phyloP scores from a whole-genome alignment of 2,797 vertebrate species.

The Parauchenoglanis ngamensis region DNA sequence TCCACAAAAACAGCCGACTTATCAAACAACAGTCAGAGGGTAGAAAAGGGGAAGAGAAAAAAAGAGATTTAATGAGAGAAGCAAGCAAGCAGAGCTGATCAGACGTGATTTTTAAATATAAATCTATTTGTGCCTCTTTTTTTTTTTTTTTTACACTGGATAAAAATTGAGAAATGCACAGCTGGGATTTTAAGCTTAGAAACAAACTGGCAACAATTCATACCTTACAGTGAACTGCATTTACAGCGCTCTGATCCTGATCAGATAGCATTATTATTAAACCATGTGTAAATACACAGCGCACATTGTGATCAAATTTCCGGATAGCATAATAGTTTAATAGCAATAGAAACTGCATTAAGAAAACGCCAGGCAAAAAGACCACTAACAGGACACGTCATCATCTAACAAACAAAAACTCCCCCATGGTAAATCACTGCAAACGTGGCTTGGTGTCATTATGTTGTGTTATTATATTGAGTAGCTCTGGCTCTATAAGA shows the following conservation, averaged over 20 bases:
- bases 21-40: conserved; percentile 36
- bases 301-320: background rate
- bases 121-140: conserved; percentile 34
- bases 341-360: background rate
- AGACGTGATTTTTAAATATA: conserved; percentile 53
- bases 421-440: background rate
- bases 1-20: conserved; percentile 44
- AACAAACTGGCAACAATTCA: conserved; percentile 21
- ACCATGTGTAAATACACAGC: background rate
- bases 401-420: background rate
- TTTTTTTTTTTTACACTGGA: conserved; percentile 35
- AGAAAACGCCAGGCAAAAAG: background rate
- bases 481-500: no score
- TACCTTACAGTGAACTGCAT: background rate
- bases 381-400: background rate
- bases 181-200: conserved; percentile 33
- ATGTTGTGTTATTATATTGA: background rate
- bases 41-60: conserved; percentile 13
- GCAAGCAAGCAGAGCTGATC: conserved; percentile 44
- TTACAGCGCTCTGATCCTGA: background rate
- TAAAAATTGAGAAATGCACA: conserved; percentile 24
- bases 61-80: conserved; percentile 37
- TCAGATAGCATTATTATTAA: background rate
- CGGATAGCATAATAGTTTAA: background rate
- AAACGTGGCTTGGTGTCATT: background rate